Percentiles rank a stretch among this genome's conserved stretches.
These are phyloP conservation scores for Oreonectes daqikongensis DNA, from an alignment of 2,797 vertebrate genomes.

Conservation along the genomic window DNA sequence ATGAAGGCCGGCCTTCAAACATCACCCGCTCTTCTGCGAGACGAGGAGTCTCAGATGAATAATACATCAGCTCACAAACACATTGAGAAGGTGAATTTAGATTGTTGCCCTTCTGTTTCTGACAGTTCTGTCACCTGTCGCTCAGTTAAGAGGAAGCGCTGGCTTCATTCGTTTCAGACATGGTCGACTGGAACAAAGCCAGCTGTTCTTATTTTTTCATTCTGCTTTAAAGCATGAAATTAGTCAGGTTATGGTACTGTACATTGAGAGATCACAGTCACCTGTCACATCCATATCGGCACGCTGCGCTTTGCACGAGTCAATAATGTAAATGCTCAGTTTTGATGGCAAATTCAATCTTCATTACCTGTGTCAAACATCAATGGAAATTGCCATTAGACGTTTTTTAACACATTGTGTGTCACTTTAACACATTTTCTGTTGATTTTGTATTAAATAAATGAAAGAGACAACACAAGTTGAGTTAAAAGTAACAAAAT, in stretches of 20 bases:
- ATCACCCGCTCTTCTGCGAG: not conserved
- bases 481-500: too few relatives aligned
- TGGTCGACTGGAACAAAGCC: not conserved
- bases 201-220: not conserved
- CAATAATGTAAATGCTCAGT: not conserved
- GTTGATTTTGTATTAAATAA: too few relatives aligned
- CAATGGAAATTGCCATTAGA: not conserved
- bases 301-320: not conserved
- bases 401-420: too few relatives aligned
- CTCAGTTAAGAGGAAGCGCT: not conserved
- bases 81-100: slow-evolving; percentile 5
- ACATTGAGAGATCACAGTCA: not conserved
- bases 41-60: not conserved
- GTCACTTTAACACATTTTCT: too few relatives aligned
- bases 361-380: not conserved
- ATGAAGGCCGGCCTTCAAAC: slow-evolving; percentile 6
- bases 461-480: too few relatives aligned
- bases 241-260: not conserved
- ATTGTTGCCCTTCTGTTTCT: not conserved
- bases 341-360: not conserved
- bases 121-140: slow-evolving; percentile 22
- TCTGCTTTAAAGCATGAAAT: not conserved
- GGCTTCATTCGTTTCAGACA: not conserved
- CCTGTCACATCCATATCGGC: not conserved
- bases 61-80: not conserved